Evolutionary conservation across 2,888 invertebrate species (phyloP).

Genomic region (Lasius platythorax): DNA sequence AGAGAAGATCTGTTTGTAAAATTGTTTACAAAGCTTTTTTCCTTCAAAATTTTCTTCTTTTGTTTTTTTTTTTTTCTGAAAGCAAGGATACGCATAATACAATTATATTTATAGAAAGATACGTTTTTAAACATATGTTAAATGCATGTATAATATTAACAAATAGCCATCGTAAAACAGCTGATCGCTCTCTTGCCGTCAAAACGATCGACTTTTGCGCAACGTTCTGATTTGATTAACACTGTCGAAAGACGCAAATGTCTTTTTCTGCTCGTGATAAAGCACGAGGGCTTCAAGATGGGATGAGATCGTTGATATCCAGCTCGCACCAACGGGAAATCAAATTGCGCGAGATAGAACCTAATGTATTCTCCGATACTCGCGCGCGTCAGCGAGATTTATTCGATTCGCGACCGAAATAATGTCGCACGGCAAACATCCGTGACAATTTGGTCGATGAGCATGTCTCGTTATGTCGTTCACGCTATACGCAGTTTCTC

Average conservation of each 20-base stretch:
- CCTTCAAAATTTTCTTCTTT: not conserved
- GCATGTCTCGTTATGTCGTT: slow-evolving; percentile 70
- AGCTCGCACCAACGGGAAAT: slow-evolving; percentile 37
- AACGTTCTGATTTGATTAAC: slow-evolving; percentile 9
- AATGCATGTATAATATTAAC: not conserved
- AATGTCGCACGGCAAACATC: slow-evolving; percentile 58
- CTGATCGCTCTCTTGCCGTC: no score
- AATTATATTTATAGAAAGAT: not conserved
- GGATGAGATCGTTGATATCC: slow-evolving; percentile 33
- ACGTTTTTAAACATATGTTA: not conserved
- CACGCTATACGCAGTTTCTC: slow-evolving; percentile 46
- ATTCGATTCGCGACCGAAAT: slow-evolving; percentile 56
- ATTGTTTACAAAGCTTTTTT: not conserved
- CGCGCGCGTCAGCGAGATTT: slow-evolving; percentile 38
- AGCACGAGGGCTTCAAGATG: slow-evolving; percentile 30
- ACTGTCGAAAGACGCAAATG: slow-evolving; percentile 20
- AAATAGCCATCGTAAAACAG: not conserved
- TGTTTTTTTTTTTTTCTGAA: not conserved
- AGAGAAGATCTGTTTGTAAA: not conserved
- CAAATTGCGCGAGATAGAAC: slow-evolving; percentile 51
- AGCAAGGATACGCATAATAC: not conserved
- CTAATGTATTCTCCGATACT: slow-evolving; percentile 67
- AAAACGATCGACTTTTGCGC: not conserved
- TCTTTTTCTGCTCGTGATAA: slow-evolving; percentile 24
- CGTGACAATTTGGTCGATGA: slow-evolving; percentile 71